Percentiles rank a stretch among this genome's conserved stretches.
Conservation (phyloP, 1,140 invertebrate genomes). For the Nylanderia fulva region DNA sequence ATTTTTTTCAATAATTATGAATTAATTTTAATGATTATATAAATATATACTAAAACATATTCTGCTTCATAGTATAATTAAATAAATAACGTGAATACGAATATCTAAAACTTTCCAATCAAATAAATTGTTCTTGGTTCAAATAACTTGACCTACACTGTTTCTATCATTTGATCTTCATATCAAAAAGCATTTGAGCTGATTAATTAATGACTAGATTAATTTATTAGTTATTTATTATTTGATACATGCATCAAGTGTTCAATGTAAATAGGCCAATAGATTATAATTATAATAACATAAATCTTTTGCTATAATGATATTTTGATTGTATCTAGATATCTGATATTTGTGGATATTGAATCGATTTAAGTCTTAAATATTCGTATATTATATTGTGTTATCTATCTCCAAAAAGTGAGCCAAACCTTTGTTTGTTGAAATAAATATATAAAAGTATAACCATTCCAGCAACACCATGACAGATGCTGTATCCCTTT, state of each 20-base stretch:
- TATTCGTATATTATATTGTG: background rate
- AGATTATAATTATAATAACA: background rate
- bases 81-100: background rate
- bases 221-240: too few species aligned
- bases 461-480: constrained; percentile 96
- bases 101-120: background rate
- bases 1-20: too few species aligned
- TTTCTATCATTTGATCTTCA: too few species aligned
- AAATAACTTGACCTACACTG: too few species aligned
- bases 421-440: constrained; percentile 90
- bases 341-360: background rate
- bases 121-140: too few species aligned
- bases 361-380: background rate
- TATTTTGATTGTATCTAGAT: too few species aligned
- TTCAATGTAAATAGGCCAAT: too few species aligned
- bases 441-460: constrained; percentile 93
- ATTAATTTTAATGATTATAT: background rate
- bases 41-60: background rate
- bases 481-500: constrained; percentile 97
- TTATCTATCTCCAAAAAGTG: constrained; percentile 19
- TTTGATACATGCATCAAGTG: too few species aligned
- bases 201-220: too few species aligned
- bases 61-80: background rate
- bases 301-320: background rate
- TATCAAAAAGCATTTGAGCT: too few species aligned